Evolutionary conservation across 2,888 invertebrate genomes (phyloP).

Genomic region (Andrena marginata): DNA sequence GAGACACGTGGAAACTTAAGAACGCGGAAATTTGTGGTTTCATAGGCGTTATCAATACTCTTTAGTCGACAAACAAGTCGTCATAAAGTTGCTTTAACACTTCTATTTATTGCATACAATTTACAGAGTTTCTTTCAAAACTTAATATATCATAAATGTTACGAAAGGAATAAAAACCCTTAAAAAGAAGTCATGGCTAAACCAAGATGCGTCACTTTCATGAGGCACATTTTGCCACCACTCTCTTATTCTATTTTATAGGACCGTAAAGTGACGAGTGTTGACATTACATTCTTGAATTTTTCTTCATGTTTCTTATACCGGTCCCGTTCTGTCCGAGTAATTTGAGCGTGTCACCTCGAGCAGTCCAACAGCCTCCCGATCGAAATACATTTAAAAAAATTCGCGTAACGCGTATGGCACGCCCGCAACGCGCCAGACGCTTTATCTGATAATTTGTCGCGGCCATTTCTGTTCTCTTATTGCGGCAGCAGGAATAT

Average conservation of each 20-base stretch:
- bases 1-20: constrained; percentile 29
- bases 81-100: not conserved
- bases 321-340: not conserved
- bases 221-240: not conserved
- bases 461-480: constrained; percentile 23
- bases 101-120: constrained; percentile 10
- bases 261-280: not conserved
- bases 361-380: constrained; percentile 17
- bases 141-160: not conserved
- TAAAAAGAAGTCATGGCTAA: not conserved
- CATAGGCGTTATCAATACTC: constrained; percentile 18
- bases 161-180: not conserved
- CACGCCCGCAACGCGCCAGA: not conserved
- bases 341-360: constrained; percentile 23
- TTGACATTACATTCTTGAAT: not conserved
- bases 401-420: constrained; percentile 9
- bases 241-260: not conserved
- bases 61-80: constrained; percentile 8
- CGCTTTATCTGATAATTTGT: constrained; percentile 49
- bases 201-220: not conserved
- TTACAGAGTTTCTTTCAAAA: not conserved
- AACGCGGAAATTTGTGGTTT: constrained; percentile 51
- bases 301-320: constrained; percentile 3
- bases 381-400: constrained; percentile 31
- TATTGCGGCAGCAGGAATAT: constrained; percentile 52